Conservation (phyloP, 1,140 invertebrate genomes). For the Brevipalpus yothersi region DNA sequence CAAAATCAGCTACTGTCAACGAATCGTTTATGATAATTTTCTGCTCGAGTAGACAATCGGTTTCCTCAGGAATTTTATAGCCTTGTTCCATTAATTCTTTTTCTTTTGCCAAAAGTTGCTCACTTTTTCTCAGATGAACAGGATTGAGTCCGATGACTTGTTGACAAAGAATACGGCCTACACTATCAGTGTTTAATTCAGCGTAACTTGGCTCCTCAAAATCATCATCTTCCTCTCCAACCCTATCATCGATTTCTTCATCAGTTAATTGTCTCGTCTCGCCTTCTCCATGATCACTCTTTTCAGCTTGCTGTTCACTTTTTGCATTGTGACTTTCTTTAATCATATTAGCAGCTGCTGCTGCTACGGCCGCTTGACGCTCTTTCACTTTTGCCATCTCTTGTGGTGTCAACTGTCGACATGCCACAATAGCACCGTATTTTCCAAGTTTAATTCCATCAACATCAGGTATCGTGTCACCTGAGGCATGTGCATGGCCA, state of each 20-base stretch:
- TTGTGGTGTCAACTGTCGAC: constrained; percentile 19
- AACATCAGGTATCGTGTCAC: constrained; percentile 18
- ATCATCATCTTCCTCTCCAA: not conserved
- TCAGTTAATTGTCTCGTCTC: not conserved
- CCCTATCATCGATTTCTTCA: not conserved
- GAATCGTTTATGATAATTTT: constrained; percentile 57
- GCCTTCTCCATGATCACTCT: not conserved
- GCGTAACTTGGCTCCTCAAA: not conserved
- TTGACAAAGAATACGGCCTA: constrained; percentile 52
- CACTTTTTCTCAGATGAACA: constrained; percentile 25
- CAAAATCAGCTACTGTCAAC: constrained; percentile 40
- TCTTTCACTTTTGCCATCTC: not conserved
- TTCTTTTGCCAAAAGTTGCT: constrained; percentile 1
- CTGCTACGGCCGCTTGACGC: not conserved
- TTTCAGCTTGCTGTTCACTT: not conserved
- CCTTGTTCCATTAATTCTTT: not conserved
- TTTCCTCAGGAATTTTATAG: not conserved
- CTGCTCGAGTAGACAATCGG: constrained; percentile 31
- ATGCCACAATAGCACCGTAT: constrained; percentile 53
- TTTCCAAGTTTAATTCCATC: constrained; percentile 31
- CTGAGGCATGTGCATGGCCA: constrained; percentile 45
- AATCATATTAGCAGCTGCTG: not conserved
- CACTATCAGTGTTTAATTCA: constrained; percentile 18
- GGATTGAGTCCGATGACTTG: constrained; percentile 81
- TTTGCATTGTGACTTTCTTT: not conserved